Conservation (phyloP, 1,140 invertebrate genomes). For the Eriocheir sinensis region DNA sequence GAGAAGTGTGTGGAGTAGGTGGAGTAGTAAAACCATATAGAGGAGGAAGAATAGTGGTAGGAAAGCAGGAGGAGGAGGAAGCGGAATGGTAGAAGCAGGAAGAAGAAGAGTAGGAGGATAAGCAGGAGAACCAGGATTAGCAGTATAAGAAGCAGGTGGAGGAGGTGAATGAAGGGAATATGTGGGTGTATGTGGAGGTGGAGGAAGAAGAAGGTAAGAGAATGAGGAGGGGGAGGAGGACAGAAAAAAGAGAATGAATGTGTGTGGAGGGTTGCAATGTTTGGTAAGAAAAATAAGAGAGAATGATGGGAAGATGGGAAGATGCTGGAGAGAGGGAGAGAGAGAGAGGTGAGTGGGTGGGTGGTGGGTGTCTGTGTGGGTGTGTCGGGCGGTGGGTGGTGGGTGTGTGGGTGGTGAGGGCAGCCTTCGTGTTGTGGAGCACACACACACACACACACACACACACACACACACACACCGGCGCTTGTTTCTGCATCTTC, state of each 20-base stretch:
- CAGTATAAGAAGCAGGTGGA: too few species aligned
- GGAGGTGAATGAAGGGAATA: background rate
- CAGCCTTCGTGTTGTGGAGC: background rate
- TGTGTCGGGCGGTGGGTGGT: background rate
- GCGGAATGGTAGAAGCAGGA: too few species aligned
- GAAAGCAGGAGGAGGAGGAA: too few species aligned
- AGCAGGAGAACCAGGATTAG: too few species aligned
- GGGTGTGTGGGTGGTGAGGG: background rate
- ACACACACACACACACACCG: background rate
- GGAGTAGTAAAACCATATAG: too few species aligned
- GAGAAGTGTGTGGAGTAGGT: too few species aligned
- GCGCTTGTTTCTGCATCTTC: slow-evolving; percentile 21
- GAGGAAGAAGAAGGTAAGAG: background rate
- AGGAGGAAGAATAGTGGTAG: too few species aligned
- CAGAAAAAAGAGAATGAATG: background rate
- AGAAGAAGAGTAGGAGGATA: too few species aligned
- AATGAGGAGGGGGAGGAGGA: background rate
- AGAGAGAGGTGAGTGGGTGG: background rate
- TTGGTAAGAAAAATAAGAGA: too few species aligned
- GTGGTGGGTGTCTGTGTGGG: background rate
- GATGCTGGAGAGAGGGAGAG: background rate
- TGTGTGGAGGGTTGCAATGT: too few species aligned
- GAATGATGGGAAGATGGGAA: too few species aligned
- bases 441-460: background rate
- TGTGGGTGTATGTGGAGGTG: background rate